Evolutionary conservation across 1,140 invertebrate genomes (phyloP).

Genomic region (Zaprionus davidi): DNA sequence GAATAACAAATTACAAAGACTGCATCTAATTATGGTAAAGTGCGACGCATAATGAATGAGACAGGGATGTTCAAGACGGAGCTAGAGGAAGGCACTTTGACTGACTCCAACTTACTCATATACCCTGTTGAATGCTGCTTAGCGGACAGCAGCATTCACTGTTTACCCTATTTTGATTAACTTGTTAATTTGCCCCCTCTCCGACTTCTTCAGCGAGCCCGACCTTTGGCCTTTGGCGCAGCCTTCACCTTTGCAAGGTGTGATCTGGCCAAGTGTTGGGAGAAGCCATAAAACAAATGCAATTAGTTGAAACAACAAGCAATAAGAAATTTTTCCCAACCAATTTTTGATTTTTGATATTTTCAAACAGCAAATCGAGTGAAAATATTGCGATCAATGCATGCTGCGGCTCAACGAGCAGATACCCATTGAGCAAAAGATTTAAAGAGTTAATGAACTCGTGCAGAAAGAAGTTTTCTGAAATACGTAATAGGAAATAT

Average conservation of each 20-base stretch:
- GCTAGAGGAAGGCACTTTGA: not conserved
- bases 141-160: no score
- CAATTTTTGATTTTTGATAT: conserved; percentile 23
- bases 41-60: conserved; percentile 24
- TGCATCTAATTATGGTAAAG: conserved; percentile 57
- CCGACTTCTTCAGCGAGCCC: not conserved
- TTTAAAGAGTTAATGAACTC: no score
- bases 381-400: not conserved
- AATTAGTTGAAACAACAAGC: conserved; percentile 30
- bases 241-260: not conserved
- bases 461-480: no score
- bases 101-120: not conserved
- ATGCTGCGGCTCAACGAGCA: not conserved
- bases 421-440: not conserved
- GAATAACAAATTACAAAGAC: conserved; percentile 28
- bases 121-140: no score
- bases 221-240: conserved; percentile 9
- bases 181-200: not conserved
- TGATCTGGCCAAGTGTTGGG: conserved; percentile 8
- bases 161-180: not conserved
- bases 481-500: no score
- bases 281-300: conserved; percentile 29
- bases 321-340: conserved; percentile 33
- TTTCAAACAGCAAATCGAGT: conserved; percentile 12
- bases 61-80: not conserved